Evolutionary conservation across 2,113 vertebrate genomes (phyloP), one percentile per base, ranked within the genome.

Genomic region (Calyptommatus sinebrachiatus): DNA sequence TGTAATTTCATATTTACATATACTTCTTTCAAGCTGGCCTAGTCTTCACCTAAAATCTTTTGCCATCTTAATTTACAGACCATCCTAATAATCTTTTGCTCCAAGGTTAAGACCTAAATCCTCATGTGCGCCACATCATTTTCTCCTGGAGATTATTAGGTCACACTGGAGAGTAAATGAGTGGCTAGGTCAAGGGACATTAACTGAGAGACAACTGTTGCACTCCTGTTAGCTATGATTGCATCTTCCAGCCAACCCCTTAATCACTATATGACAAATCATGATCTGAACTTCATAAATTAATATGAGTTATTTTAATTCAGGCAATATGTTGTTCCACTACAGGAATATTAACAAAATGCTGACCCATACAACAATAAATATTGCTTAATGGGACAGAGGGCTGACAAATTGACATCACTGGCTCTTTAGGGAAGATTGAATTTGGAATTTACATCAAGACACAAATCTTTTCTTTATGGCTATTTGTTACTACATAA

Each of bases 111-210:
- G 89, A 91, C 88, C 90, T 85, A 87, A 90, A 88, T 92, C 67
- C 73, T 90, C 83, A 76, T 83, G 76, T 63, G 90, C 91, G 91
- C 83, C 84, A 88, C 91, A 92, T 93, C 76, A 92, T 92, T 94
- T 92, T 80, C 79, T 93, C 77, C 86, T 87, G 86, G 83, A 92
- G 90, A 92, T 92, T 92, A 91, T 76, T 74, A 89, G 89, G 87
- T 84, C 91, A 89, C 81, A 72, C 35, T 0, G 8, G 91, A 88
- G 87, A 92, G 81, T 88, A 91, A 90, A 90, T 89, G 89, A 93
- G 85, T 92, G 90, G 85, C 90, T 92, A 92, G 91, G 92, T 93
- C 91, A 94, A 92, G 89, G 91, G 89, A 87, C 90, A 87, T 90
- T 93, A 8, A 83, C 86, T 85, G 89, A 86, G 85, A 89, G 84